Evolutionary conservation across 1,140 invertebrate species (phyloP), one percentile per base, ranked within the genome.

Genomic region (Drosophila trapezifrons): DNA sequence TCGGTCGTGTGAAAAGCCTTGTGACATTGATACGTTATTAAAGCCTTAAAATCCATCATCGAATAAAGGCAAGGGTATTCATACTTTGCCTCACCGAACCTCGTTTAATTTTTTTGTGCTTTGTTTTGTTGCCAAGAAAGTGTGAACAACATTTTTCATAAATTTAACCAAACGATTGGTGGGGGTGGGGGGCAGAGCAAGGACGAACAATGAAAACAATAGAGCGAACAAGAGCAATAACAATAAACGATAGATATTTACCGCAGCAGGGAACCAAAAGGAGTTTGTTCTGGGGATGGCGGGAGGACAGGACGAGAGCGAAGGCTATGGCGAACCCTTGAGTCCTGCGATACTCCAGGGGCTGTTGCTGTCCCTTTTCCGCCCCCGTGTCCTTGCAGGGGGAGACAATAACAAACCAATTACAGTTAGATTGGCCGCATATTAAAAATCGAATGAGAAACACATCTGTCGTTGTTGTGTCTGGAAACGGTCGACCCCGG

Each of bases 401-500:
- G 80, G 67, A 89, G 78, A 90, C 90, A 91, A 91, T 91, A 91
- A 91, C 90, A 91, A 91, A 91, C 90, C 90, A 91, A 91, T 91
- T 91, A 91, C 84, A 87, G 79, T 91, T 91, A 91, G 90, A 91
- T 91, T 91, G 90, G 90, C 90, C 90, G 86, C 90, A 91, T 91
- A 91, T 91, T 91, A 91, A 91, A 91, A 91, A 91, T 91, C 85
- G 87, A 91, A 91, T 91, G 90, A 91, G 90, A 91, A 91, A 91
- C 90, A 84, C 90, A 91, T 91, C 90, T 91, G 90, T 91, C 90
- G 90, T 47, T 59, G 40, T 57, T 46, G 59, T 55, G 60, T 66
- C 62, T 69, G 65, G 9, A 43, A 52, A 40, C 51, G 18, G 51
- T 7, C 49, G 47, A 32, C 45, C 56, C 45, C 12, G n/a, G 27